phyloP scores from a whole-genome alignment of 2,888 invertebrate genomes.

The Enoplolaimus lenunculus region DNA sequence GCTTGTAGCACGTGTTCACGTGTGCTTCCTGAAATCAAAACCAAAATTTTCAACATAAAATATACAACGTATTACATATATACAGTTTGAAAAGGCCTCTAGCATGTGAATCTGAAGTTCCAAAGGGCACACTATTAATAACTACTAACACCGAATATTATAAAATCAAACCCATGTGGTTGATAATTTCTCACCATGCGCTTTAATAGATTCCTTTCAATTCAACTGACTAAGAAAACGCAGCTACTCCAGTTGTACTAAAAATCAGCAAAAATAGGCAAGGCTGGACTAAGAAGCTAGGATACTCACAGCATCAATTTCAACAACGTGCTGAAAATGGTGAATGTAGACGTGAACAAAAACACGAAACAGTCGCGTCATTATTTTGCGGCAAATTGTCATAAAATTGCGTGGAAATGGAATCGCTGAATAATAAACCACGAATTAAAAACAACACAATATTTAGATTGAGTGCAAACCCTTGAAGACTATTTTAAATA shows the following conservation, averaged over 20 bases:
- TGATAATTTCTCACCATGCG: too few relatives aligned
- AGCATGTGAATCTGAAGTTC: too few relatives aligned
- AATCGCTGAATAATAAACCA: conserved; percentile 52
- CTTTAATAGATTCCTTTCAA: too few relatives aligned
- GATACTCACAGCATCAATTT: conserved; percentile 72
- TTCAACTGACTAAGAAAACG: too few relatives aligned
- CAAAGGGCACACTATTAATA: background rate
- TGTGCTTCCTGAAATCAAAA: conserved; percentile 73
- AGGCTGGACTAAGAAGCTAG: too few relatives aligned
- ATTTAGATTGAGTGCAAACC: too few relatives aligned
- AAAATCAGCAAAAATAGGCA: too few relatives aligned
- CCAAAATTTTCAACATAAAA: too few relatives aligned
- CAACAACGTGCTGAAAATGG: conserved; percentile 73
- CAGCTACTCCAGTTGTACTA: too few relatives aligned
- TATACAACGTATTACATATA: conserved; percentile 21
- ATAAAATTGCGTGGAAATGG: conserved; percentile 73
- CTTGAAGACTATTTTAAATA: too few relatives aligned
- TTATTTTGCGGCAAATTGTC: conserved; percentile 64
- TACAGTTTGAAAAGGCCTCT: background rate
- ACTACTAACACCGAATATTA: background rate
- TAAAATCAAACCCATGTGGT: too few relatives aligned
- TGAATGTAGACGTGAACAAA: conserved; percentile 88
- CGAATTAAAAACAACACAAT: background rate
- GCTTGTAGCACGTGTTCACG: conserved; percentile 83
- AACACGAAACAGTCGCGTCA: conserved; percentile 70